These are phyloP conservation scores for Mesorhabditis belari DNA, from an alignment of 2,888 invertebrate genomes.

Conservation along the genomic window DNA sequence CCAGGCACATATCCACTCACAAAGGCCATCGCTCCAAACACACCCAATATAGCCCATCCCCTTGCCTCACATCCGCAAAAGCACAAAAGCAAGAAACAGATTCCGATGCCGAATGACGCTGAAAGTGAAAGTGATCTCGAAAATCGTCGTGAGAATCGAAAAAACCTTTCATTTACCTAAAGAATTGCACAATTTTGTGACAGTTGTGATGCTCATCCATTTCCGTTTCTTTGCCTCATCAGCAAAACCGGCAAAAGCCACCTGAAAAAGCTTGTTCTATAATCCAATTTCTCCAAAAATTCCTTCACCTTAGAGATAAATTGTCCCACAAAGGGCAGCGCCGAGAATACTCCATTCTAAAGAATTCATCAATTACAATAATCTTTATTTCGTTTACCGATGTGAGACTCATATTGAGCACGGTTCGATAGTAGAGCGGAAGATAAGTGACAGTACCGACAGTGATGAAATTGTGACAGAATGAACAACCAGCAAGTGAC, in stretches of 20 bases:
- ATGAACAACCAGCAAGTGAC: conserved; percentile 45
- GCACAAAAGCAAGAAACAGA: conserved; percentile 42
- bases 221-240: conserved; percentile 30
- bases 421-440: conserved; percentile 47
- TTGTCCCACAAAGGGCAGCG: conserved; percentile 48
- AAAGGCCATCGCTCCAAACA: conserved; percentile 44
- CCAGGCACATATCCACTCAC: conserved; percentile 51
- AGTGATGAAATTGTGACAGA: conserved; percentile 50
- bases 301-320: conserved; percentile 45
- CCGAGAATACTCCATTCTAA: conserved; percentile 50
- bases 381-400: conserved; percentile 19
- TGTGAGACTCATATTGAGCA: conserved; percentile 46
- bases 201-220: conserved; percentile 22
- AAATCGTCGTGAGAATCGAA: not conserved
- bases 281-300: not conserved
- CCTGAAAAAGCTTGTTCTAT: not conserved
- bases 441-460: conserved; percentile 50
- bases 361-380: not conserved
- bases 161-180: conserved; percentile 28
- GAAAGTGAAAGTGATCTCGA: conserved; percentile 5
- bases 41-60: conserved; percentile 33
- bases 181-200: conserved; percentile 45
- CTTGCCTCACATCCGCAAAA: conserved; percentile 42
- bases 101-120: conserved; percentile 47
- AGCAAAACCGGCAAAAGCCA: conserved; percentile 41